Percentiles rank a stretch among this genome's conserved stretches.
Conservation (phyloP, 2,888 invertebrate genomes). For the Thelaira solivaga region DNA sequence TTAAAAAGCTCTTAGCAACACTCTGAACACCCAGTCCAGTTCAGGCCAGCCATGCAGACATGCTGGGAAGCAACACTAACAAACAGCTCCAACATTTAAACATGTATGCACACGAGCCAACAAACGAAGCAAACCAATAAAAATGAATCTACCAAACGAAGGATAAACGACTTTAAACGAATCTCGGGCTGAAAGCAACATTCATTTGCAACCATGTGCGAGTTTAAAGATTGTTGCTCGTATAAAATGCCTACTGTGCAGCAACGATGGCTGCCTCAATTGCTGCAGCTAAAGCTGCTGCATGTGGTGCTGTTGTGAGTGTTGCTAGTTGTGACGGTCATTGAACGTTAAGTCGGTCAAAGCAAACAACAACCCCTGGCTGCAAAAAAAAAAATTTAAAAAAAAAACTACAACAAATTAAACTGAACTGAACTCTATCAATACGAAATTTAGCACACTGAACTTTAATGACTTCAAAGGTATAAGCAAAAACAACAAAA, state of each 20-base stretch:
- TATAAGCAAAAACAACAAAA: slow-evolving; percentile 25
- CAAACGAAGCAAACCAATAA: slow-evolving; percentile 1
- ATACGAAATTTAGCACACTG: slow-evolving; percentile 65
- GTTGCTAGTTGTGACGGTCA: slow-evolving; percentile 66
- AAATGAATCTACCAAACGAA: slow-evolving; percentile 25
- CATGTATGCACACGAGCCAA: slow-evolving; percentile 28
- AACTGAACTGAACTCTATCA: slow-evolving; percentile 59
- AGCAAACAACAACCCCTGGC: slow-evolving; percentile 76
- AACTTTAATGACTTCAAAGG: slow-evolving; percentile 61
- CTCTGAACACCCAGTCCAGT: slow-evolving; percentile 34
- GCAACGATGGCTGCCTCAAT: background rate
- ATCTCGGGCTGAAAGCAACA: background rate
- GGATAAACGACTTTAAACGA: slow-evolving; percentile 27
- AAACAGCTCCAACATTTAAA: slow-evolving; percentile 33
- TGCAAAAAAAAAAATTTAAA: slow-evolving; percentile 64
- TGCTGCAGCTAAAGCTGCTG: slow-evolving; percentile 44
- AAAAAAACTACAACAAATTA: slow-evolving; percentile 39
- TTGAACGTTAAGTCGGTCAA: slow-evolving; percentile 75
- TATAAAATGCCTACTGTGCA: slow-evolving; percentile 6
- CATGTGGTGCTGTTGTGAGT: slow-evolving; percentile 39
- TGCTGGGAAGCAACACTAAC: slow-evolving; percentile 53
- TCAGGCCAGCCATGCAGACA: slow-evolving; percentile 34
- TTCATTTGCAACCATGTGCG: background rate
- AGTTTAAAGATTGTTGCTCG: slow-evolving; percentile 17
- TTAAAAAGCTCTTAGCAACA: slow-evolving; percentile 51